Percentiles rank a stretch among this genome's conserved stretches.
Conservation (phyloP, 2,797 vertebrate genomes). For the Melanogrammus aeglefinus region DNA sequence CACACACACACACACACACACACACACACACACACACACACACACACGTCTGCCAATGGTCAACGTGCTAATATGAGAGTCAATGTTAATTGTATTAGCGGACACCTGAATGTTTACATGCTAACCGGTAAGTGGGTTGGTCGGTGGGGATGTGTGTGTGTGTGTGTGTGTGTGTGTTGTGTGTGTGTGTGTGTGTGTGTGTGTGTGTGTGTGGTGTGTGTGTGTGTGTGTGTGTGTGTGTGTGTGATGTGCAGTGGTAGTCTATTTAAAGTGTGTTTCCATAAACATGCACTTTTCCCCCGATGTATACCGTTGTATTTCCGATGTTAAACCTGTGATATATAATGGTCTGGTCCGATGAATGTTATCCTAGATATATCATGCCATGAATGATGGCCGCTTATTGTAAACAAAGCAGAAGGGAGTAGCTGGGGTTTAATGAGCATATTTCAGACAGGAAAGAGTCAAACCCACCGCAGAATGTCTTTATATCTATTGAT, state of each 20-base stretch:
- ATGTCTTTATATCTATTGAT: neutral
- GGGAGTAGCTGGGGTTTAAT: neutral
- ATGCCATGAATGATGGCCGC: neutral
- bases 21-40: slow-evolving; percentile 11
- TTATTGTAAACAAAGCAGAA: neutral
- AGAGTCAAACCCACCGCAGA: neutral
- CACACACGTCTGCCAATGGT: slow-evolving; percentile 1
- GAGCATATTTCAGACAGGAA: neutral
- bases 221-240: no score
- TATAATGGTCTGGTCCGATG: no score
- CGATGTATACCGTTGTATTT: no score
- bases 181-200: no score
- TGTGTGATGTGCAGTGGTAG: no score
- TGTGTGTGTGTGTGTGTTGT: no score
- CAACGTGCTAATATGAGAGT: neutral
- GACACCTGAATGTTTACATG: neutral
- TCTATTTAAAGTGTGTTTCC: no score
- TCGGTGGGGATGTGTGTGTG: no score
- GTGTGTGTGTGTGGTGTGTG: no score
- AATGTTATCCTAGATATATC: neutral
- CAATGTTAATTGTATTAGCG: neutral
- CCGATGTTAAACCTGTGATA: no score
- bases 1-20: neutral
- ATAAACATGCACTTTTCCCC: neutral
- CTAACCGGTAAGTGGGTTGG: neutral